Percentiles rank a stretch among this genome's conserved stretches.
phyloP scores from a whole-genome alignment of 2,888 invertebrate genomes.

The Geophilus truncorum region DNA sequence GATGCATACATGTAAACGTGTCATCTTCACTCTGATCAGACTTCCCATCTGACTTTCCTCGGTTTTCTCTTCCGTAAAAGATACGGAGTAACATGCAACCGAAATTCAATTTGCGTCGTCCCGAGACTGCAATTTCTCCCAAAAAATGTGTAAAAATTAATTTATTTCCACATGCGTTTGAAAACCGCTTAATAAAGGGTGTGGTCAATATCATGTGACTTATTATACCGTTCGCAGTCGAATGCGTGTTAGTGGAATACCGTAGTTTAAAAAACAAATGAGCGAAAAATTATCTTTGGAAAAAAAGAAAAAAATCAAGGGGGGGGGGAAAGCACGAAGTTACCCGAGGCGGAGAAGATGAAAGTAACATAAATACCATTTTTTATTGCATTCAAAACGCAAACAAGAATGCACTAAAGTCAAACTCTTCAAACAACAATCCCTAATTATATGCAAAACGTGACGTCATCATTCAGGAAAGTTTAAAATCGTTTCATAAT shows the following conservation, averaged over 20 bases:
- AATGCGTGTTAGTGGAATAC: background rate
- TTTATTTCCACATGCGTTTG: too few relatives aligned
- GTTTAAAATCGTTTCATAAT: background rate
- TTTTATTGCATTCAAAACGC: conserved; percentile 1
- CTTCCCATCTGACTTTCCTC: background rate
- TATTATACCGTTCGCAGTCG: background rate
- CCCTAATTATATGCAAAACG: background rate
- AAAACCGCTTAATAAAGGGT: background rate
- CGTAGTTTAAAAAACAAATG: background rate
- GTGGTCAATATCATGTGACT: conserved; percentile 1
- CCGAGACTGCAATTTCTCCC: too few relatives aligned
- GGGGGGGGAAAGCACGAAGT: background rate
- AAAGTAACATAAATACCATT: background rate
- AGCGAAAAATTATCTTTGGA: too few relatives aligned
- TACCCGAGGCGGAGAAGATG: background rate
- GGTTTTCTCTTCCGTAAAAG: background rate
- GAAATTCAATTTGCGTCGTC: background rate
- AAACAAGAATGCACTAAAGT: conserved; percentile 17
- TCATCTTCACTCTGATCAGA: background rate
- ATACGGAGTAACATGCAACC: too few relatives aligned
- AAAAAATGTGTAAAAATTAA: too few relatives aligned
- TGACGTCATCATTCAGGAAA: background rate
- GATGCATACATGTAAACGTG: conserved; percentile 27
- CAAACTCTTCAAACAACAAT: background rate
- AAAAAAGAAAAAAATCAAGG: background rate